Evolutionary conservation across 2,113 vertebrate species (phyloP).

Genomic region (Phainopepla nitens): DNA sequence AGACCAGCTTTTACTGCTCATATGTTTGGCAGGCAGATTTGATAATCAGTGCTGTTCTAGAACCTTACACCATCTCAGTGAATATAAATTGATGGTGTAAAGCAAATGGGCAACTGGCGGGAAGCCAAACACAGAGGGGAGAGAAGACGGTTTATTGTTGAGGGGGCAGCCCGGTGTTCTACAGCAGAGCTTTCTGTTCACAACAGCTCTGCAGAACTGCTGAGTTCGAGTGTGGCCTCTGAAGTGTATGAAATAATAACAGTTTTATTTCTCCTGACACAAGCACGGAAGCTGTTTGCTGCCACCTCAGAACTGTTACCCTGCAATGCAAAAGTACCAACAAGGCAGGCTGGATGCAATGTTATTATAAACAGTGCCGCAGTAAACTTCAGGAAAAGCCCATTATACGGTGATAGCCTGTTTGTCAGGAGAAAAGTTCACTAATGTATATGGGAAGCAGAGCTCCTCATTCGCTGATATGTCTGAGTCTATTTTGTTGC

Average conservation of each 20-base stretch:
- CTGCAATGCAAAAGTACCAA: constrained; percentile 69
- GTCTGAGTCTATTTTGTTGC: constrained; percentile 25
- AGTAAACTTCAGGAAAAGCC: constrained; percentile 67
- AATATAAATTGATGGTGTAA: constrained; percentile 92
- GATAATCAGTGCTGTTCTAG: constrained; percentile 83
- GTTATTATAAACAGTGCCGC: constrained; percentile 69
- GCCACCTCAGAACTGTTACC: constrained; percentile 70
- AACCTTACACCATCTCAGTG: constrained; percentile 89
- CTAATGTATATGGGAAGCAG: constrained; percentile 53
- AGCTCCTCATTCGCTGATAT: not conserved
- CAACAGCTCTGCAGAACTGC: constrained; percentile 75
- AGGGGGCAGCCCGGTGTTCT: constrained; percentile 76
- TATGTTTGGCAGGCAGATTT: constrained; percentile 83
- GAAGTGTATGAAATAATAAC: constrained; percentile 83
- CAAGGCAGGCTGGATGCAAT: constrained; percentile 70
- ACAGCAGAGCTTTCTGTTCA: constrained; percentile 78
- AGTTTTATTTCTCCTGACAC: constrained; percentile 82
- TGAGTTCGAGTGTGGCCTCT: constrained; percentile 75
- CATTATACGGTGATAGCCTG: constrained; percentile 65
- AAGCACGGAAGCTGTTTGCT: constrained; percentile 64
- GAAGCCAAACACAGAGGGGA: constrained; percentile 78
- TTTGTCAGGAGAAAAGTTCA: constrained; percentile 63
- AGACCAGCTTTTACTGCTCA: constrained; percentile 76
- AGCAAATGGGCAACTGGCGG: constrained; percentile 87
- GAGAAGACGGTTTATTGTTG: constrained; percentile 83